These are phyloP conservation scores for Colaptes auratus DNA, from an alignment of 2,113 vertebrate genomes.

Conservation along the genomic window DNA sequence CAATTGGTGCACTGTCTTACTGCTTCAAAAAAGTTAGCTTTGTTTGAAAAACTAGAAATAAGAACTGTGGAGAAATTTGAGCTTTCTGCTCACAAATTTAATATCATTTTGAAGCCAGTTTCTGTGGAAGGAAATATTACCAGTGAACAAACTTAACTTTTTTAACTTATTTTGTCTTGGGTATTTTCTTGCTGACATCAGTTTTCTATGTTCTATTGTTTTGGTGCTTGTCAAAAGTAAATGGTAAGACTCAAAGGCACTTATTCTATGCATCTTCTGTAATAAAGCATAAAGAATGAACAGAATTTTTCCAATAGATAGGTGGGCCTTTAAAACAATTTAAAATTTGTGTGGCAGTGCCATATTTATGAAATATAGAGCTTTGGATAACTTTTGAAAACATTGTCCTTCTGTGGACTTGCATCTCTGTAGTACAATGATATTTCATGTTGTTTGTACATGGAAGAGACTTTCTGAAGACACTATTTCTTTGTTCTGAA, in stretches of 20 bases:
- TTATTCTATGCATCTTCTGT: background rate
- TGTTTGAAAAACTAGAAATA: background rate
- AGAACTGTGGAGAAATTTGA: background rate
- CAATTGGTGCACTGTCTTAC: background rate
- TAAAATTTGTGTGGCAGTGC: background rate
- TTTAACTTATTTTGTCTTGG: background rate
- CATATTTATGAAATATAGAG: accelerated
- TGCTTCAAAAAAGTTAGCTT: background rate
- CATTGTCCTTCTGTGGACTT: background rate
- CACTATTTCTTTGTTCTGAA: background rate
- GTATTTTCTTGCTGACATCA: background rate
- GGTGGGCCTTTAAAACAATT: background rate
- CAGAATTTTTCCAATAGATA: background rate
- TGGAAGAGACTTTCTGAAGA: background rate
- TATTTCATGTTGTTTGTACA: background rate
- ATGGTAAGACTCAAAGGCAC: background rate
- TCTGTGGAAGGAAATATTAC: background rate
- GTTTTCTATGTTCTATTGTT: background rate
- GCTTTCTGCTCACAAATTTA: background rate
- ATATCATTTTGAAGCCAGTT: background rate
- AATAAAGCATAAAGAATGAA: background rate
- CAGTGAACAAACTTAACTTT: background rate
- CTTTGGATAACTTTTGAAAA: background rate
- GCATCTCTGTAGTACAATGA: background rate
- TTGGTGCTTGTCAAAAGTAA: background rate